These are phyloP conservation scores for Nesidiocoris tenuis DNA, from an alignment of 2,888 invertebrate species.

Conservation along the genomic window DNA sequence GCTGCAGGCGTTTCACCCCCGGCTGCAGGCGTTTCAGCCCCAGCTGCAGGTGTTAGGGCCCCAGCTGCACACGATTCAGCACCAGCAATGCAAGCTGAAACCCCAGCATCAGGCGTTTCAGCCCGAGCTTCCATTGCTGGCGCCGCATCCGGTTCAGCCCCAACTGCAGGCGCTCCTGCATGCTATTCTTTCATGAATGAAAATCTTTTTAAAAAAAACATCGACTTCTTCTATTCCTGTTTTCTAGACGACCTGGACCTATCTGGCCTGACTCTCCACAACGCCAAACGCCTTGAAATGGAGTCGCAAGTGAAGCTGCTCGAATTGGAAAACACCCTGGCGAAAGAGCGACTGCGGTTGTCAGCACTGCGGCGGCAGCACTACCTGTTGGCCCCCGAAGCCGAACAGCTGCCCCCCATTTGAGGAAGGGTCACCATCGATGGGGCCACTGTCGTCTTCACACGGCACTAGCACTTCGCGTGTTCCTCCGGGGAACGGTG, in stretches of 20 bases:
- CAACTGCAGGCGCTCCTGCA: too few species aligned
- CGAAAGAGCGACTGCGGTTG: constrained; percentile 81
- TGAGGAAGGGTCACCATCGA: constrained; percentile 41
- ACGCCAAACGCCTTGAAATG: constrained; percentile 95
- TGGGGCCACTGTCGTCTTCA: constrained; percentile 23
- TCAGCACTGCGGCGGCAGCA: constrained; percentile 86
- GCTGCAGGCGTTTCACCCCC: too few species aligned
- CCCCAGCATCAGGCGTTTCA: too few species aligned
- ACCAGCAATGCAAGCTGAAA: too few species aligned
- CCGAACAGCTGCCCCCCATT: constrained; percentile 47
- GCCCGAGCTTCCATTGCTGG: too few species aligned
- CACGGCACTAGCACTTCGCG: constrained; percentile 8
- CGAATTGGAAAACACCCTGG: constrained; percentile 86
- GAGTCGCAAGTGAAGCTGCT: constrained; percentile 93
- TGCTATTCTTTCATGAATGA: too few species aligned
- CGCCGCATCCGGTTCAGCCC: too few species aligned
- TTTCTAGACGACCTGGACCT: constrained; percentile 82
- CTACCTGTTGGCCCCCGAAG: constrained; percentile 77
- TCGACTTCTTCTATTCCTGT: too few species aligned
- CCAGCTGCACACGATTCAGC: too few species aligned
- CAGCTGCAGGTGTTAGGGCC: too few species aligned
- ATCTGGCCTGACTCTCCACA: constrained; percentile 83
- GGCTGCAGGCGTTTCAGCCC: too few species aligned
- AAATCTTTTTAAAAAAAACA: too few species aligned
- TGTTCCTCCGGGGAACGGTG: neutral